Base-by-base conservation (phyloP, 1,140 invertebrate species). In the Brachionus koreanus region DNA sequence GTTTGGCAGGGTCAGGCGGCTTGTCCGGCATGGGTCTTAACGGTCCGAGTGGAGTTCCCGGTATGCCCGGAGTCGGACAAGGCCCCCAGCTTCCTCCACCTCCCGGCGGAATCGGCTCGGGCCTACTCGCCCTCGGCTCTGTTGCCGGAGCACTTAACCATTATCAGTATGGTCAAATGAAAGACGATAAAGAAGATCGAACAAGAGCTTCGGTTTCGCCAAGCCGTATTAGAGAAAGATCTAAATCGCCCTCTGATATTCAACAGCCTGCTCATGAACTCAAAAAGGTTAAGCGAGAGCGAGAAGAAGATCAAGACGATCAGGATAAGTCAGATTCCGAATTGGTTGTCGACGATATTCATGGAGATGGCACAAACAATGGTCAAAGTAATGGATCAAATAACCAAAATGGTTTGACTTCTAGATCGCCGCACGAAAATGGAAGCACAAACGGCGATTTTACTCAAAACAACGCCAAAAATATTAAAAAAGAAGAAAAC, bases 251-350 rank as follows among this genome's bases (percentile, higher is more conserved):
- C 10, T 65, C 19, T 1, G 79, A 82, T 10, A 16, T 39, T 88
- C 81, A 83, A 86, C 42, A 84, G 82, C 65, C 85, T 84, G 82
- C 86, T 82, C 83, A 84, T 69, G 86, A 85, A 69, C 84, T 37
- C 89, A 89, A 83, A 89, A 89, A 83, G 69, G 84, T 75, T 46
- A 86, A 82, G 52, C 83, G 63, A 19, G 46, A 46, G 85, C 87
- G 83, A 83, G 89, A 85, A 86, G 87, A 84, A 84, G 82, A 77
- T 75, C 6, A 37, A 57, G 81, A 94, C 90, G 95, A 97, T 89
- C 95, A 94, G 81, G 95, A 97, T 88, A 96, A 95, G 89, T 91
- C 90, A 86, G 95, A 97, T 88, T 93, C 95, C 88, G 94, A 96
- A 86, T 89, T 96, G 79, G 94, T 96, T 67, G 94, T 96, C 29